These are phyloP conservation scores for Aleadryas rufinucha DNA, from an alignment of 2,113 vertebrate species.

Conservation along the genomic window DNA sequence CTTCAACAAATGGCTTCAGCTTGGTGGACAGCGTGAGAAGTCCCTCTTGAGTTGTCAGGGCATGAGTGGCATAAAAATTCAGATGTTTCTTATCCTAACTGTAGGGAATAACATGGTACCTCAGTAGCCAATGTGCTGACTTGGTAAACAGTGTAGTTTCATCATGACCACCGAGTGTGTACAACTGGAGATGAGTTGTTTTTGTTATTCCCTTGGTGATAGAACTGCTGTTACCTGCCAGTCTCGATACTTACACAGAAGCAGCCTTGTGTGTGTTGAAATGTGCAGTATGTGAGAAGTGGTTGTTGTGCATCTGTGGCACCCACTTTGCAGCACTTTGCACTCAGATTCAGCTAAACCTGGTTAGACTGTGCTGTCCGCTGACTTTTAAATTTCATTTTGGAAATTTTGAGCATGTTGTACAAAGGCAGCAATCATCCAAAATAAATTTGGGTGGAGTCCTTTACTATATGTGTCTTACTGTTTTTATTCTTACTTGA, in stretches of 20 bases:
- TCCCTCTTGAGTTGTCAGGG: neutral
- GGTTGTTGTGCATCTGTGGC: constrained; percentile 17
- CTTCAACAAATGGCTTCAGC: neutral
- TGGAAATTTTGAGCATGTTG: constrained; percentile 38
- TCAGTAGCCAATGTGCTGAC: neutral
- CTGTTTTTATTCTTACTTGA: constrained; percentile 7
- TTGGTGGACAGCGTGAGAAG: neutral
- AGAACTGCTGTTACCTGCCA: neutral
- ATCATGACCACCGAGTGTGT: neutral
- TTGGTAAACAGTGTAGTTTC: neutral
- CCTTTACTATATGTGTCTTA: constrained; percentile 14
- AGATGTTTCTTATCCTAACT: neutral
- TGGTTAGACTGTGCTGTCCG: neutral
- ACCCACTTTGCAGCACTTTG: neutral
- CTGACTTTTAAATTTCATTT: constrained; percentile 48
- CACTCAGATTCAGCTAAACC: neutral
- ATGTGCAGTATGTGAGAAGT: neutral
- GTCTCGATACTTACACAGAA: neutral
- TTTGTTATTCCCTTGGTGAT: neutral
- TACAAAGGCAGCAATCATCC: constrained; percentile 29
- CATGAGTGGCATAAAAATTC: neutral
- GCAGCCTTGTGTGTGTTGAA: neutral
- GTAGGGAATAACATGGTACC: neutral
- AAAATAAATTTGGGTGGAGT: constrained; percentile 43
- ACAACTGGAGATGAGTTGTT: neutral